A percentile compares a stretch with the other conserved stretches of the same genome.
Evolutionary conservation across 2,113 vertebrate genomes (phyloP).

Genomic region (Ceratotherium simum): DNA sequence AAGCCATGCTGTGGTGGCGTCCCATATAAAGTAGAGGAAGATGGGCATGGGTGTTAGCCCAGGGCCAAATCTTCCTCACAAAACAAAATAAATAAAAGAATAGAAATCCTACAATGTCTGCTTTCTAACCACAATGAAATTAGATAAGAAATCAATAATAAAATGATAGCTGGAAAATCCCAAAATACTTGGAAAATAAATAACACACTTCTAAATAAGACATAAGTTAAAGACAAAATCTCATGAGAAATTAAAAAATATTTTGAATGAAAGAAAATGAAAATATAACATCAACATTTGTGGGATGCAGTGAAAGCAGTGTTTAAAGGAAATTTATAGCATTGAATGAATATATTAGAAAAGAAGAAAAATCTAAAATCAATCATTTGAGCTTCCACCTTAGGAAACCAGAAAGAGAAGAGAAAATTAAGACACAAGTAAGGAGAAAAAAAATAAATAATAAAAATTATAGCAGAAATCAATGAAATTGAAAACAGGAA

Average conservation of each 20-base stretch:
- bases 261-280: neutral
- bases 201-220: neutral
- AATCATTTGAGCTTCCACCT: neutral
- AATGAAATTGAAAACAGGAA: neutral
- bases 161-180: neutral
- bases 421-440: neutral
- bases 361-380: neutral
- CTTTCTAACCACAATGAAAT: neutral
- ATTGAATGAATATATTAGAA: neutral
- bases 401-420: neutral
- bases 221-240: neutral
- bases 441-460: neutral
- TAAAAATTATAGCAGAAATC: neutral
- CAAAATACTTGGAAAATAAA: neutral
- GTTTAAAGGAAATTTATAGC: neutral
- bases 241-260: neutral
- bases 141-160: neutral
- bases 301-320: neutral
- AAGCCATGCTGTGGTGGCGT: too few species aligned
- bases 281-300: neutral
- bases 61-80: too few species aligned
- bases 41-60: too few species aligned
- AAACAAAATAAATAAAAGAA: neutral
- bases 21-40: too few species aligned
- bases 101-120: neutral